Base-by-base conservation (phyloP, 2,797 vertebrate species). In the Thunnus albacares region DNA sequence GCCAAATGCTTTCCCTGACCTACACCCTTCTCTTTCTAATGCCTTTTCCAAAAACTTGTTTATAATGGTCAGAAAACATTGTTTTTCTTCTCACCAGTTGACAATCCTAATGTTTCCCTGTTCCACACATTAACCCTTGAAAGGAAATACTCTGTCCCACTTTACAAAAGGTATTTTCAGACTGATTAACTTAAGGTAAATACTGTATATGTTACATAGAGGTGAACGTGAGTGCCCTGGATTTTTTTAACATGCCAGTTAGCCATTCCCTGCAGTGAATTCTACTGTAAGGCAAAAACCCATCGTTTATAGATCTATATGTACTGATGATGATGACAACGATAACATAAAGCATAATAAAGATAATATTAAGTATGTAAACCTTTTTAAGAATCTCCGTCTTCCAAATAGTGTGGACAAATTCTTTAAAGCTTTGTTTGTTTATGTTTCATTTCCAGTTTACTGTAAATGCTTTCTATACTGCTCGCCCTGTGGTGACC, bases 341-440 rank as follows among this genome's bases (percentile, higher is more conserved):
- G 84, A 91, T 75, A 86, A 89, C 83, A 86, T 84, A 82, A 92
- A 93, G 92, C 90, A 93, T 87, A 87, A 89, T 90, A 90, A 91
- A 90, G 88, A 91, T 92, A 88, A 88, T 92, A 88, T 89, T 95
- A 92, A 90, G 93, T 94, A 91, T 91, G 80, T 95, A 86, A 91
- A 91, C 80, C 78, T 80, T 93, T 93, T 93, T 90, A 94, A 94
- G 93, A 95, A 95, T 94, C 94, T 94, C 85, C 72, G 95, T 96
- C 96, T 96, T 96, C 96, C 96, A 95, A 89, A 90, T 93, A 85
- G 92, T 90, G 92, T 94, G 91, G 94, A 92, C 90, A 92, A 90
- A 87, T 89, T 91, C 81, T 92, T 89, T 90, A 49, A 92, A 75
- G 82, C 86, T 89, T 87, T 85, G 76, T 90, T 90, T 64, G 59